A percentile compares a stretch with the other conserved stretches of the same genome.
Conservation (phyloP, 2,113 vertebrate genomes). For the Buteo buteo region DNA sequence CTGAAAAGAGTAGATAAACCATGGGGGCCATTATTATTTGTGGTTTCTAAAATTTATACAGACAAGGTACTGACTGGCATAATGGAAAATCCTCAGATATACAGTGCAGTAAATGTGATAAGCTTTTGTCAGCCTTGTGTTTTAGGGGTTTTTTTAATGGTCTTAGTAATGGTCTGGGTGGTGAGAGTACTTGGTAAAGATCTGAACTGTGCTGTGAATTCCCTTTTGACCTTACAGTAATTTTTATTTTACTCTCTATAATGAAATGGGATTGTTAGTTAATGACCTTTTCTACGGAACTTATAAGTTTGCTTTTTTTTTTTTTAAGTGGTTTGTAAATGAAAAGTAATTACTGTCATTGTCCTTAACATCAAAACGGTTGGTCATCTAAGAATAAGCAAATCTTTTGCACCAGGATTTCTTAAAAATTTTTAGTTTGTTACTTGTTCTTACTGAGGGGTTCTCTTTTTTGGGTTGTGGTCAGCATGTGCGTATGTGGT, state of each 20-base stretch:
- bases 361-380: background rate
- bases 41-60: background rate
- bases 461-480: background rate
- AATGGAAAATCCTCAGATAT: background rate
- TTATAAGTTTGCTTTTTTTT: background rate
- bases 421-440: background rate
- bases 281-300: background rate
- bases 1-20: background rate
- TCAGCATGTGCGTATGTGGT: background rate
- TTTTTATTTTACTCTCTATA: background rate
- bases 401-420: background rate
- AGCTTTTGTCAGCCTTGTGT: background rate
- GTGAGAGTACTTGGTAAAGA: background rate
- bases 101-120: background rate
- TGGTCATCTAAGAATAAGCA: background rate
- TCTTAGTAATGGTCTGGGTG: background rate
- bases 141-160: background rate
- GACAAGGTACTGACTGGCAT: background rate
- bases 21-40: background rate
- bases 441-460: background rate
- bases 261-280: background rate
- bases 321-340: background rate
- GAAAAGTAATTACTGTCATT: background rate
- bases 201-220: background rate
- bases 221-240: background rate